Evolutionary conservation across 2,888 invertebrate species (phyloP).

Genomic region (Scaeva pyrastri): DNA sequence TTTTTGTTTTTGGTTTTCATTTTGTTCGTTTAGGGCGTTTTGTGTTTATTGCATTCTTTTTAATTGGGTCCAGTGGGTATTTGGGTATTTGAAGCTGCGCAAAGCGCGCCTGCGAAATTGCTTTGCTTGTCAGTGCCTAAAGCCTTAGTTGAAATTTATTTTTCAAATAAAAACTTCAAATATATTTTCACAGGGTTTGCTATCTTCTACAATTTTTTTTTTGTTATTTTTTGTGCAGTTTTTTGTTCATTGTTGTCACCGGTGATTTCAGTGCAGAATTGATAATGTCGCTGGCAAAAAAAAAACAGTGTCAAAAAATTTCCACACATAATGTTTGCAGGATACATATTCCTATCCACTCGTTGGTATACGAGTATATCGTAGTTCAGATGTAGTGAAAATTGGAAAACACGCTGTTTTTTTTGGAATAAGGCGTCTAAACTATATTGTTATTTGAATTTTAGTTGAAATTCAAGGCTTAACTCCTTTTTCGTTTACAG

Average conservation of each 20-base stretch:
- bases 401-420: conserved; percentile 33
- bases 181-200: conserved; percentile 37
- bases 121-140: conserved; percentile 50
- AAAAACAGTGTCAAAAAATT: conserved; percentile 15
- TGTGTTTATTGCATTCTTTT: conserved; percentile 54
- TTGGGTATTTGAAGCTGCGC: conserved; percentile 34
- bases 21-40: neutral
- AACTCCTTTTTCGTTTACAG: conserved; percentile 1
- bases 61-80: conserved; percentile 49
- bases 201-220: neutral
- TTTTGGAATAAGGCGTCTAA: neutral
- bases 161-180: conserved; percentile 59
- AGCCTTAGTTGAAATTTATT: conserved; percentile 60
- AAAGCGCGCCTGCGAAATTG: conserved; percentile 41
- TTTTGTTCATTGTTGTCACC: conserved; percentile 21
- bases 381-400: conserved; percentile 25
- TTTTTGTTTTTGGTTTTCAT: neutral
- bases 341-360: neutral
- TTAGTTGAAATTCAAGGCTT: conserved; percentile 35
- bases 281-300: conserved; percentile 53
- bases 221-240: neutral
- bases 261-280: conserved; percentile 49
- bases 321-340: neutral
- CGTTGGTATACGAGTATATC: neutral
- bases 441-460: conserved; percentile 5